Conservation (phyloP, 2,888 invertebrate species). For the Ganaspis brasiliensis region DNA sequence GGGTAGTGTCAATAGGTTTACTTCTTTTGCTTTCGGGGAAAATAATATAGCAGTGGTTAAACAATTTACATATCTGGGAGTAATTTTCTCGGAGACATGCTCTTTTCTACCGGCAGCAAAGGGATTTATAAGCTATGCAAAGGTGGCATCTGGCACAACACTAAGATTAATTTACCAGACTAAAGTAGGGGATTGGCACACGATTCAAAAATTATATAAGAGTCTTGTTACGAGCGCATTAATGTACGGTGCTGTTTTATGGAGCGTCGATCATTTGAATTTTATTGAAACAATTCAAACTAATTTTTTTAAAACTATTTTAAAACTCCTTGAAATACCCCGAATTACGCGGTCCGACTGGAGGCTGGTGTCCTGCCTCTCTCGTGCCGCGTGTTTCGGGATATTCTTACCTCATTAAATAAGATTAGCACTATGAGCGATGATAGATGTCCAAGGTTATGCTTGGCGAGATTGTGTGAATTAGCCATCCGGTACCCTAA, state of each 20-base stretch:
- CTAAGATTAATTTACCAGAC: not conserved
- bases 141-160: not conserved
- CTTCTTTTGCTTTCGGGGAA: too few species aligned
- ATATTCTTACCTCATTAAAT: too few species aligned
- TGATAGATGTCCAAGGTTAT: too few species aligned
- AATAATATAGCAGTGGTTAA: too few species aligned
- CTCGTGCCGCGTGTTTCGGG: constrained; percentile 32
- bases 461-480: too few species aligned
- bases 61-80: too few species aligned
- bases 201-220: not conserved
- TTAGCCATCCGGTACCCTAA: too few species aligned
- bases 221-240: not conserved
- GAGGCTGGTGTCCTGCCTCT: not conserved
- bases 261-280: not conserved
- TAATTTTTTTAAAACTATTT: not conserved
- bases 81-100: too few species aligned
- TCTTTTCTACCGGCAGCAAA: too few species aligned
- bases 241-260: not conserved
- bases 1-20: too few species aligned
- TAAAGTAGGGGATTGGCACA: not conserved
- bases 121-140: not conserved
- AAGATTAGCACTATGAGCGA: too few species aligned
- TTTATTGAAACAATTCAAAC: not conserved
- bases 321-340: not conserved
- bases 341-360: not conserved